Percentiles rank a stretch among this genome's conserved stretches.
These are phyloP conservation scores for Aphaenogaster ashmeadi DNA, from an alignment of 1,140 invertebrate genomes.

Conservation along the genomic window DNA sequence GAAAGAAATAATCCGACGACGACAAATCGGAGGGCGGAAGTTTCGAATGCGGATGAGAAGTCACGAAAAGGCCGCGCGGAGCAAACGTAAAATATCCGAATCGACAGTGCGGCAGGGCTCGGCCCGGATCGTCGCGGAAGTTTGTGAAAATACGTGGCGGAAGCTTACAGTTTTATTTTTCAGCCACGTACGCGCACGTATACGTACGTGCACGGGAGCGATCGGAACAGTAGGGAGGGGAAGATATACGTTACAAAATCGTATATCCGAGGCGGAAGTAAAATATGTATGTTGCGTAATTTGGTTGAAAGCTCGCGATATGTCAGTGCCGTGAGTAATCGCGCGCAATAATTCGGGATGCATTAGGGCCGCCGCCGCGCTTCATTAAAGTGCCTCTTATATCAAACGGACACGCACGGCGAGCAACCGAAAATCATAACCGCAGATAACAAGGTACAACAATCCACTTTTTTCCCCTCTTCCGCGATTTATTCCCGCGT, in stretches of 20 bases:
- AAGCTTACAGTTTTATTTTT: constrained; percentile 32
- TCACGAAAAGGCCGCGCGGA: constrained; percentile 3
- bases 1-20: not conserved
- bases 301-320: constrained; percentile 48
- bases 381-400: constrained; percentile 49
- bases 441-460: constrained; percentile 20
- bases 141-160: constrained; percentile 30
- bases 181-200: not conserved
- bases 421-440: constrained; percentile 29
- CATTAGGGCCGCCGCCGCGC: constrained; percentile 2
- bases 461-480: not conserved
- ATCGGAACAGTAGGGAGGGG: not conserved
- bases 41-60: constrained; percentile 11
- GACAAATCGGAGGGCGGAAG: not conserved
- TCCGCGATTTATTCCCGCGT: constrained; percentile 7
- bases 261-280: constrained; percentile 16
- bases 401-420: constrained; percentile 14
- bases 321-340: constrained; percentile 22
- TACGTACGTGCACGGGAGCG: not conserved
- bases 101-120: not conserved
- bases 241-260: constrained; percentile 1
- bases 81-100: constrained; percentile 27
- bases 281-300: constrained; percentile 55
- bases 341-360: constrained; percentile 41
- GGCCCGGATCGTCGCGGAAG: not conserved